Base-by-base conservation (phyloP, 2,888 invertebrate species). In the Xiphydria camelus region DNA sequence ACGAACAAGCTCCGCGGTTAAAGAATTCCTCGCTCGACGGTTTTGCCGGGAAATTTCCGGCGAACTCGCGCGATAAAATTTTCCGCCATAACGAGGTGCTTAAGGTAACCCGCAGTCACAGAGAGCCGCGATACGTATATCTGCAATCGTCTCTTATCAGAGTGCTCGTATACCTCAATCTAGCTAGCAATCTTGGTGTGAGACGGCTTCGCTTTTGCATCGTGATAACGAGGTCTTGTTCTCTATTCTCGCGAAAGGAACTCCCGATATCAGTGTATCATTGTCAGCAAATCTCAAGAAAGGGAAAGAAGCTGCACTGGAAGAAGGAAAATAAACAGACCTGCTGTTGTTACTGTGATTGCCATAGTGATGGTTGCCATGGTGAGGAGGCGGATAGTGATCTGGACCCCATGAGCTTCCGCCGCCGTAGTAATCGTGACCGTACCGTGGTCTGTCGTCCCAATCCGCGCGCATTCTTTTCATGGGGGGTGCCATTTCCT, bases 381-480 rank as follows among this genome's bases (percentile, higher is more conserved):
- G 82, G 67, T 83, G 83, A 15, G 81, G 80, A 12, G 81, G 62
- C 3, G 68, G 51, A 41, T 70, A 75, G 39, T 73, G 71, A 39
- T 74, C 75, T 3, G 53, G 62, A 1, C 64, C 62, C 43, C 69
- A 67, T 61, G 71, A 72, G 2, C 64, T 59, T 17, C 57, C 51
- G 33, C 50, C 61, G 9, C 62, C 59, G 2, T 73, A 73, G 51
- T 72, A 70, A 48, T 73, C 70, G 10, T 66, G 66, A 2, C 68
- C 61, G 7, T 70, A 70, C 29, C 67, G 46, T n/a, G 56, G 68
- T 26, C 74, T 63, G 44, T 71, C 85, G 51, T 83, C 85, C 91
- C 88, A 88, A 47, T 88, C 88, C 1, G 78, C 79, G 38, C 91
- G 79, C 76, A 90, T 86, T 42, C 91, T 80, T 66, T 91, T 91